Evolutionary conservation across 2,113 vertebrate species (phyloP), one percentile per base, ranked within the genome.

Genomic region (Gasterosteus aculeatus): DNA sequence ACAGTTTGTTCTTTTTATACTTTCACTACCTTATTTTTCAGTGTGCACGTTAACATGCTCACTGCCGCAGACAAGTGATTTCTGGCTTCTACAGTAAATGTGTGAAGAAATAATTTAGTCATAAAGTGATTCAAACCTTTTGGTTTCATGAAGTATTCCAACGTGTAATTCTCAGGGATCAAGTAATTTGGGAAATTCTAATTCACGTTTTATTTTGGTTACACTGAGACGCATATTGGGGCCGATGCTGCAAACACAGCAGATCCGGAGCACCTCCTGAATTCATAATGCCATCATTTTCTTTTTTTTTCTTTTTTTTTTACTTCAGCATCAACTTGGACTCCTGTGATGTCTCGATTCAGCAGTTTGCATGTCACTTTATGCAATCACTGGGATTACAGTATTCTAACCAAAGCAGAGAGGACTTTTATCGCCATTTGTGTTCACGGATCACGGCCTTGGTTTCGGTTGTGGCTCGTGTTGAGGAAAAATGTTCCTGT

Each of bases 221-320:
- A 60, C 11, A 87, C 85, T 86, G 85, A 83, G 79, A 84, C 86
- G 81, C 86, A 90, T 57, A 90, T 80, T 76, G 72, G 54, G 54
- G 67, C 69, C 60, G 14, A 4, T 77, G 75, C 54, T 89, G 88
- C 91, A 85, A 5, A 87, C 86, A 68, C 84, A 92, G 89, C 89
- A 89, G 69, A 88, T 81, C 80, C 62, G 41, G 79, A 80, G 78
- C 74, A 81, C 75, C 83, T 83, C 49, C 84, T 90, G 86, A 85
- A 91, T 91, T 85, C 90, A 83, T 91, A 85, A 91, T 88, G 84
- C n/a, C 26, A 9, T 35, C 22, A 26, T 26, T 26, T 26, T 26
- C 22, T 26, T 26, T 26, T 26, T 26, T 26, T 46, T 67, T 26
- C 1, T 26, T 26, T 26, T 26, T 46, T 67, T 69, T 85, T 56